Base-by-base conservation (phyloP, 2,888 invertebrate genomes). In the Leptinotarsa haldemani region DNA sequence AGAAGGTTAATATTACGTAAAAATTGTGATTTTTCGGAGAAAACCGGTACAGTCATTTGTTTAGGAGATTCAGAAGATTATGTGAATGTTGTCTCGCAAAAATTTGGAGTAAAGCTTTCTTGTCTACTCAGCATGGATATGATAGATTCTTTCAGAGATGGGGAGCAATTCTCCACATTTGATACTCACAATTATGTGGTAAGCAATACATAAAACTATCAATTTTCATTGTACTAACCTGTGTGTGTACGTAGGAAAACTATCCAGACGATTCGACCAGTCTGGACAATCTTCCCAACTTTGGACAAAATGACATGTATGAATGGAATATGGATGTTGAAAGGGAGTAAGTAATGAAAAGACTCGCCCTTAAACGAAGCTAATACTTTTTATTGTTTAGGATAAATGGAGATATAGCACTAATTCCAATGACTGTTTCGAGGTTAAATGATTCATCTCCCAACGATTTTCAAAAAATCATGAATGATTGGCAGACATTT, bases 401-500 rank as follows among this genome's bases (percentile, higher is more conserved):
- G 79, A 82, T 87, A 73, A 87, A 88, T 80, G 88, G 88, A 22
- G 88, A 88, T 78, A 82, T 87, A 78, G 88, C 86, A 7, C 83
- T 88, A 71, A 83, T 88, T 61, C 87, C 89, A 53, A 83, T 84
- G 63, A 85, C 71, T 74, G 79, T 75, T 69, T 77, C 78, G 66
- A 74, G 79, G 73, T 70, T 82, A 71, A 82, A 81, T 61, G 81
- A 76, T 72, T 83, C 84, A 12, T 82, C 83, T 52, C 85, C 85
- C 70, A 84, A 85, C 71, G 90, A 90, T 80, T 89, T 88, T 81
- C 87, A 88, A 61, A 88, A 88, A 83, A 88, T 89, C 77, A 86
- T 90, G 74, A 87, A 84, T 65, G 90, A 90, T 74, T 90, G 89
- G 89, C 88, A 89, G 74, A 88, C 89, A 67, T 84, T 89, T 71